A percentile compares a stretch with the other conserved stretches of the same genome.
These are phyloP conservation scores for Helarctos malayanus DNA, from an alignment of 2,797 vertebrate species.

Conservation along the genomic window DNA sequence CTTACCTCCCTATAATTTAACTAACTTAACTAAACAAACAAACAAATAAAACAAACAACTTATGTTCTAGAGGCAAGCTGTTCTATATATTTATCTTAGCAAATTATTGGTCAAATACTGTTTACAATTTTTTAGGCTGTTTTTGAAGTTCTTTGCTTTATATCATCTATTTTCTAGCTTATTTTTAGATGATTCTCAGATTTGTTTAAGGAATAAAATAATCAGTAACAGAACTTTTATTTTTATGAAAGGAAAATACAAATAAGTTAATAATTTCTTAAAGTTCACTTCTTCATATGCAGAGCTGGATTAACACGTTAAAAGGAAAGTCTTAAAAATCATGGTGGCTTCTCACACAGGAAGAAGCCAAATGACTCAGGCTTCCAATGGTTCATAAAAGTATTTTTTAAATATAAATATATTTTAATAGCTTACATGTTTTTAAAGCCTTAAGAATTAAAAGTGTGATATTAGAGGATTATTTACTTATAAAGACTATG, in stretches of 20 bases:
- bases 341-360: neutral
- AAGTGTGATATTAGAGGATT: neutral
- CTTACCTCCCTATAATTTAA: neutral
- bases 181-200: conserved; percentile 1
- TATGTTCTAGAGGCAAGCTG: neutral
- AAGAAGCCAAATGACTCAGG: neutral
- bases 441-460: neutral
- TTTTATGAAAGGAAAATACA: neutral
- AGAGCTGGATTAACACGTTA: neutral
- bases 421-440: neutral
- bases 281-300: neutral
- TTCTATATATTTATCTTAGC: neutral
- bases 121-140: neutral
- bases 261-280: neutral
- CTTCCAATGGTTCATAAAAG: neutral
- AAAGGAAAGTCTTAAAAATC: neutral
- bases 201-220: conserved; percentile 9
- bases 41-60: neutral
- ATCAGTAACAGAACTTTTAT: neutral
- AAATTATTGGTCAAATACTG: neutral
- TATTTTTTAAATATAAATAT: neutral
- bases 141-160: neutral
- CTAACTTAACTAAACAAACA: neutral
- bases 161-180: neutral
- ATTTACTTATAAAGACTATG: conserved; percentile 10